Base-by-base conservation (phyloP, 2,113 vertebrate species). In the Otocyon megalotis region DNA sequence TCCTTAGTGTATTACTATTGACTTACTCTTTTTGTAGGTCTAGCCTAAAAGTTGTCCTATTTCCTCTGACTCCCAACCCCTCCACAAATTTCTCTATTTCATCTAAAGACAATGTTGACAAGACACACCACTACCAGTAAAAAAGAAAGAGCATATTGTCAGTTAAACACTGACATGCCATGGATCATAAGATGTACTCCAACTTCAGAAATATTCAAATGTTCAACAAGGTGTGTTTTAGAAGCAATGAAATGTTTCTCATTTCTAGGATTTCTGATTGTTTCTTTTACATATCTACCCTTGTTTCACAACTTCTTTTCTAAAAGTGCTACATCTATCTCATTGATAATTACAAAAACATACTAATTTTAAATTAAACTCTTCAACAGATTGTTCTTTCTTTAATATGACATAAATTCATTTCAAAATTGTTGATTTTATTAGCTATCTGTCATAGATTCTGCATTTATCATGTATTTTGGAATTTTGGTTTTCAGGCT, bases 361-460 rank as follows among this genome's bases (percentile, higher is more conserved):
- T 9, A 82, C 15, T 84, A 58, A 91, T 50, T 48, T 76, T 43
- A 67, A 86, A 35, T 50, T 77, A 50, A 50, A 77, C 26, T 16
- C 74, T 77, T 77, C 43, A 50, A 77, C 10, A 50, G 8, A 6
- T 26, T n/a, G 56, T 19, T 8, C 14, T 65, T 86, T 80, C 54
- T 88, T 93, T 35, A 96, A 63, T 24, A 32, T 56, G 35, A 88
- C 35, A 83, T 53, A 17, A 96, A 72, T 88, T 88, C 43, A 88
- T 74, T n/a, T 88, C 50, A 30, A 35, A 48, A 71, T 28, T 72
- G 19, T 24, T 88, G 20, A 80, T 56, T 86, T 96, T 74, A 43
- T 5, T 50, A 37, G 63, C 37, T 88, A 71, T 65, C 43, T 83
- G 83, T 65, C 30, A 88, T 3, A 65, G 26, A 65, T 76, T 76